Conservation (phyloP, 2,113 vertebrate species). For the Syngnathus floridae region DNA sequence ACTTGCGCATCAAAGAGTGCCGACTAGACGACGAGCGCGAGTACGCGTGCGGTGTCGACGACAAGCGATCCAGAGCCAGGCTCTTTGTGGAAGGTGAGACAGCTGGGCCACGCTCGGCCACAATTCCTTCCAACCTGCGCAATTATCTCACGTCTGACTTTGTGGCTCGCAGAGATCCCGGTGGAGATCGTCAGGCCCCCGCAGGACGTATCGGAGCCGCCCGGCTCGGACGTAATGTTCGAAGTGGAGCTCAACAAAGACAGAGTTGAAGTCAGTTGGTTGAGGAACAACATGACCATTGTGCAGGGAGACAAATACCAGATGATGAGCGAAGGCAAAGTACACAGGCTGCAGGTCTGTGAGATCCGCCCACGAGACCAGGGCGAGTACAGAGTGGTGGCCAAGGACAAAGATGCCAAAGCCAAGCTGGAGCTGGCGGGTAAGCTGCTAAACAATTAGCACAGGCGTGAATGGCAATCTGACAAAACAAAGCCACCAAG, state of each 20-base stretch:
- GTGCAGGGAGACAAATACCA: slow-evolving; percentile 97
- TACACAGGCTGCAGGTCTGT: slow-evolving; percentile 91
- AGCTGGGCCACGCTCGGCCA: background rate
- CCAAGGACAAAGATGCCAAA: slow-evolving; percentile 94
- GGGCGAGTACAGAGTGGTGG: slow-evolving; percentile 91
- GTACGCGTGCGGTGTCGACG: slow-evolving; percentile 93
- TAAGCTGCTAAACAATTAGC: slow-evolving; percentile 33
- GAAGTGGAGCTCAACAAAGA: slow-evolving; percentile 95
- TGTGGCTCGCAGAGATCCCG: slow-evolving; percentile 78
- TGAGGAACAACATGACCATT: slow-evolving; percentile 95
- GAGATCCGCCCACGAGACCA: slow-evolving; percentile 92
- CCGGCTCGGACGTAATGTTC: slow-evolving; percentile 86
- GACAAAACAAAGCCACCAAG: no score
- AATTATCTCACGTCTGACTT: background rate
- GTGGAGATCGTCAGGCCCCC: slow-evolving; percentile 95
- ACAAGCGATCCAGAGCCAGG: slow-evolving; percentile 85
- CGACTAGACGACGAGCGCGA: slow-evolving; percentile 94
- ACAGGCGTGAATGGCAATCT: background rate
- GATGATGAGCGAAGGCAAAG: slow-evolving; percentile 97
- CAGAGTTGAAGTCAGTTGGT: slow-evolving; percentile 91
- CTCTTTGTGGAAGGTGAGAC: slow-evolving; percentile 92
- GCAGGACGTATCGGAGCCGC: slow-evolving; percentile 83
- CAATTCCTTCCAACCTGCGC: background rate
- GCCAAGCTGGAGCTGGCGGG: slow-evolving; percentile 96
- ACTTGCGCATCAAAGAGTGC: slow-evolving; percentile 88